Base-by-base conservation (phyloP, 2,113 vertebrate species). In the Etheostoma spectabile region DNA sequence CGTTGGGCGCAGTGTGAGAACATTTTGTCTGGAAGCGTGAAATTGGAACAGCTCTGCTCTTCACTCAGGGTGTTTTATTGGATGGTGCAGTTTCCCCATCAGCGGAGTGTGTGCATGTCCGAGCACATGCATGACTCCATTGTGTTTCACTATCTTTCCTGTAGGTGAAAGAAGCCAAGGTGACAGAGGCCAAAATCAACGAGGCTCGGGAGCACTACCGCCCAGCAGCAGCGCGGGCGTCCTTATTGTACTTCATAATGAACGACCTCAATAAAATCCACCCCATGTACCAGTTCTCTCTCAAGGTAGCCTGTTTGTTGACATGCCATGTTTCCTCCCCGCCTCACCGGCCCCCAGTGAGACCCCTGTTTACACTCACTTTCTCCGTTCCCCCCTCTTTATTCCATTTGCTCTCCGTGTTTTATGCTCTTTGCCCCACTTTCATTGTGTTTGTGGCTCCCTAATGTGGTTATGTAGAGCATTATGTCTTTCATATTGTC, bases 231-330 rank as follows among this genome's bases (percentile, higher is more conserved):
- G 60, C 94, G 0, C 93, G 96, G 0, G 97, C 97, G 22, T 98
- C 98, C 12, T 94, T 99, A 80, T 95, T 99, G 60, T 99, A 98
- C 95, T 99, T 99, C 94, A 96, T 96, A 93, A 97, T 98, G 97
- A 97, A 93, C 2, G 94, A 97, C 93, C 98, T 99, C 67, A 96
- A 95, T 84, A 92, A 95, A 93, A 96, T 99, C 91, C 97, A 99
- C 69, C 98, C 97, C 45, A 97, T 99, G 97, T 99, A 99, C 95
- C 97, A 97, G 95, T 98, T 99, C 94, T 98, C 93, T 85, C 92
- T 93, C 33, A 92, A 94, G 93, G 93, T 93, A 91, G 18, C 27
- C 64, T 52, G 64, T 76, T 76, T 87, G 63, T 91, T 91, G 86
- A 85, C 75, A 77, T 71, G 19, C 71, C 63, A 21, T 79, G 82